A percentile compares a stretch with the other conserved stretches of the same genome.
phyloP scores from a whole-genome alignment of 1,140 invertebrate genomes.

The Branchinecta lynchi region DNA sequence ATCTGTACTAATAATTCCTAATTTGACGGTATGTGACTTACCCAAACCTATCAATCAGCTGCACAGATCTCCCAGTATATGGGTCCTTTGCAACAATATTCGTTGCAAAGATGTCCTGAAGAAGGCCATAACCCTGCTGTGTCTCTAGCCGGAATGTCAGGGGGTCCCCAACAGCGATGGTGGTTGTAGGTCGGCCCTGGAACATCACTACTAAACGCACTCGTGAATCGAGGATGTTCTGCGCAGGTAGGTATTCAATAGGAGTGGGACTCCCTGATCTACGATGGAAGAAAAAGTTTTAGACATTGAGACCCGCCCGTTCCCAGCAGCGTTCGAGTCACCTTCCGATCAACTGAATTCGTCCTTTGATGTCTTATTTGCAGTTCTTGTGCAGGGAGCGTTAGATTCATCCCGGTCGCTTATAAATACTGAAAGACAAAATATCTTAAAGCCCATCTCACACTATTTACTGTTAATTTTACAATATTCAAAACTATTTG shows the following conservation, averaged over 20 bases:
- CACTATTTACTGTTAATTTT: no score
- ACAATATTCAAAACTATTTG: no score
- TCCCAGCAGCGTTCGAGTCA: no score
- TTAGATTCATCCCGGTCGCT: no score
- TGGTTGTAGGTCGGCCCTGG: slow-evolving; percentile 74
- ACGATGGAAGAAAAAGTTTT: slow-evolving; percentile 17
- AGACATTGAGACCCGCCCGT: slow-evolving; percentile 19
- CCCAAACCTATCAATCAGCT: slow-evolving; percentile 76
- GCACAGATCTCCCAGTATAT: slow-evolving; percentile 71
- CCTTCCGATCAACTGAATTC: no score
- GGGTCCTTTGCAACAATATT: slow-evolving; percentile 86
- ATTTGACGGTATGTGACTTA: slow-evolving; percentile 31
- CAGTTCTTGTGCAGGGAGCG: no score
- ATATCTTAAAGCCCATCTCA: no score
- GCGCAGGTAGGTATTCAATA: slow-evolving; percentile 74
- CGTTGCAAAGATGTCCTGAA: slow-evolving; percentile 76
- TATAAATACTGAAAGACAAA: no score
- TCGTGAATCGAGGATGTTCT: slow-evolving; percentile 72
- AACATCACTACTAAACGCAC: slow-evolving; percentile 69
- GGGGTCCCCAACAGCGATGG: slow-evolving; percentile 83
- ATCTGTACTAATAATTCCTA: no score
- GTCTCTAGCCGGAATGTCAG: slow-evolving; percentile 74
- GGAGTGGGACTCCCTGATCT: slow-evolving; percentile 76
- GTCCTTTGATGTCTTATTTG: no score
- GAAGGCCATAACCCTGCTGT: slow-evolving; percentile 72